Evolutionary conservation across 2,888 invertebrate species (phyloP), one percentile per base, ranked within the genome.

Genomic region (Cantharis rustica): DNA sequence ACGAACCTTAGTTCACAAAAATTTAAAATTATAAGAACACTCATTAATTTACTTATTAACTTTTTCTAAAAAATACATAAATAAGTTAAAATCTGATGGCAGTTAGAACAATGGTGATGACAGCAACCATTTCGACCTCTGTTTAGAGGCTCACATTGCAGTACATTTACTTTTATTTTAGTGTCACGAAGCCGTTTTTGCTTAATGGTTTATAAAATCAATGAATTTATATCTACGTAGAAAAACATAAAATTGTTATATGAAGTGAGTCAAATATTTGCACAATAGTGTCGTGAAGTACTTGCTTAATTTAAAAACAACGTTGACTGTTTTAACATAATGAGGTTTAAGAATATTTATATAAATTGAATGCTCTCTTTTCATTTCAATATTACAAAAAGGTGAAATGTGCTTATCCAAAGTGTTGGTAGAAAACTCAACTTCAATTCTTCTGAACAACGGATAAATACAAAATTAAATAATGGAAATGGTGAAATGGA

Each of bases 401-500:
- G 20, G 64, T 66, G 64, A 66, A 66, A 66, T 66, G 64, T 66
- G 64, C 16, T 66, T 66, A 66, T 20, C 17, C 20, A 20, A 23
- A 20, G 64, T 66, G 64, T n/a, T 15, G 64, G 20, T 74, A 27
- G 69, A 63, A 61, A 74, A 15, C 23, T 62, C 69, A 27, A 68
- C 73, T 7, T 63, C 27, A 23, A 64, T 23, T 11, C 74, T 74
- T 64, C 16, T 74, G 31, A 74, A 68, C 74, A 74, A 74, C 74
- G 74, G 74, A 71, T 71, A 75, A 17, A 68, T n/a, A 68, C 16
- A 31, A 16, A 79, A 79, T 76, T 72, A 78, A 82, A 83, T 79
- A 81, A 85, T 86, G 85, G 85, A 84, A 83, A 75, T 84, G 81
- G 83, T 84, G 79, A 85, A 84, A 85, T 85, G 85, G 84, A 84